Percentiles rank a stretch among this genome's conserved stretches.
phyloP scores from a whole-genome alignment of 2,113 vertebrate species.

The Misgurnus anguillicaudatus region DNA sequence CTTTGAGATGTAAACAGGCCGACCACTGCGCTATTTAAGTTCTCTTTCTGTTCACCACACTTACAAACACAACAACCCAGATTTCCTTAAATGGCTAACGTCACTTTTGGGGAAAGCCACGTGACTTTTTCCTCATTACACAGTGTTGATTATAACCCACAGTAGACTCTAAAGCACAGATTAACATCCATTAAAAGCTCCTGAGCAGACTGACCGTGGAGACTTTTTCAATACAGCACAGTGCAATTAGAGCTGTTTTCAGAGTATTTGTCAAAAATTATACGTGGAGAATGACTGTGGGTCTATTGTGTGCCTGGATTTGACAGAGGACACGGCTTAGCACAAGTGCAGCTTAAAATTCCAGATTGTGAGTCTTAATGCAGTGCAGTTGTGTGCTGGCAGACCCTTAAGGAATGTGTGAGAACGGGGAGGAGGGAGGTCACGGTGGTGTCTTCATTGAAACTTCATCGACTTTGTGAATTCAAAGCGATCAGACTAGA shows the following conservation, averaged over 20 bases:
- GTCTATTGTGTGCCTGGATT: slow-evolving; percentile 64
- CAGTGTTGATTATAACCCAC: slow-evolving; percentile 20
- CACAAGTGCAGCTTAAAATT: slow-evolving; percentile 72
- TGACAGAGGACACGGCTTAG: slow-evolving; percentile 55
- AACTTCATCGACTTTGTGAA: no score
- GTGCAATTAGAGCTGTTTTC: slow-evolving; percentile 25
- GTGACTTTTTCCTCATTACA: slow-evolving; percentile 4
- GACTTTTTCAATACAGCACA: slow-evolving; percentile 18
- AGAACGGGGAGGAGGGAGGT: slow-evolving; percentile 31
- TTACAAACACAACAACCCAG: not conserved
- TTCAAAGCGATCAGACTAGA: no score
- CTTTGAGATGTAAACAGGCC: no score
- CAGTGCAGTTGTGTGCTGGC: slow-evolving; percentile 51
- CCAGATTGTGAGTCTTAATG: slow-evolving; percentile 63
- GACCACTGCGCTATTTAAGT: no score
- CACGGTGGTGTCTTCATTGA: not conserved
- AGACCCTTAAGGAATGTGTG: slow-evolving; percentile 63
- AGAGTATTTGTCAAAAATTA: slow-evolving; percentile 1
- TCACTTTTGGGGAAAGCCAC: not conserved
- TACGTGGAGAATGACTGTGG: not conserved
- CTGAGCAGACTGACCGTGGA: not conserved
- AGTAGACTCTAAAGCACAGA: slow-evolving; percentile 11
- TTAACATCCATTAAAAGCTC: slow-evolving; percentile 29
- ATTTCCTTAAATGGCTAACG: not conserved
- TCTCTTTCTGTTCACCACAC: not conserved